These are phyloP conservation scores for Mormyrus iriodes DNA, from an alignment of 2,113 vertebrate genomes.

Conservation along the genomic window DNA sequence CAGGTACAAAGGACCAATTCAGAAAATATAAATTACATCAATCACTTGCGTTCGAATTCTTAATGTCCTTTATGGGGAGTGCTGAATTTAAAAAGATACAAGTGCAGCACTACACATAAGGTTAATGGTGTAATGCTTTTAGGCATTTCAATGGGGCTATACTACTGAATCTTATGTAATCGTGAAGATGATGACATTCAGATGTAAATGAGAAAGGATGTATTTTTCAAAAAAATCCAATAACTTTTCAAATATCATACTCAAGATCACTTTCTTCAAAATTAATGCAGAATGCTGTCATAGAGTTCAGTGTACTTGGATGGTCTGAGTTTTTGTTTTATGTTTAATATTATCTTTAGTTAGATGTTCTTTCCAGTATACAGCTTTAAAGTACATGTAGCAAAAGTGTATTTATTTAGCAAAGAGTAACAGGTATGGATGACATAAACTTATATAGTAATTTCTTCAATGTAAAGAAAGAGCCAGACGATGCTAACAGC, in stretches of 20 bases:
- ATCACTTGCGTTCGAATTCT: not conserved
- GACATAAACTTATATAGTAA: constrained; percentile 20
- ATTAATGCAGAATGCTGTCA: not conserved
- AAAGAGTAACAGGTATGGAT: constrained; percentile 25
- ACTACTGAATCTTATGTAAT: constrained; percentile 26
- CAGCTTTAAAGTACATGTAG: constrained; percentile 22
- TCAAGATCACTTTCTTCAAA: not conserved
- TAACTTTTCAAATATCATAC: constrained; percentile 35
- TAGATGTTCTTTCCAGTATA: constrained; percentile 26
- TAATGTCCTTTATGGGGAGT: not conserved
- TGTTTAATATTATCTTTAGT: constrained; percentile 33
- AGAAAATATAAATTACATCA: not conserved
- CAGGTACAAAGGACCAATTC: not conserved
- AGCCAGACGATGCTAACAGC: constrained; percentile 22
- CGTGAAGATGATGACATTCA: constrained; percentile 31
- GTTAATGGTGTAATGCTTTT: not conserved
- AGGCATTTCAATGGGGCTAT: constrained; percentile 14
- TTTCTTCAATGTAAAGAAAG: constrained; percentile 23
- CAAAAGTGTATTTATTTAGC: constrained; percentile 26
- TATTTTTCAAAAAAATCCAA: constrained; percentile 32
- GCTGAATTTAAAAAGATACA: not conserved
- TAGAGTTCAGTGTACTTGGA: constrained; percentile 18
- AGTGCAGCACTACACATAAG: not conserved
- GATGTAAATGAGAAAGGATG: not conserved
- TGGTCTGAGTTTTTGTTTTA: constrained; percentile 27